These are phyloP conservation scores for Chrysina gloriosa DNA, from an alignment of 2,888 invertebrate species.

Conservation along the genomic window DNA sequence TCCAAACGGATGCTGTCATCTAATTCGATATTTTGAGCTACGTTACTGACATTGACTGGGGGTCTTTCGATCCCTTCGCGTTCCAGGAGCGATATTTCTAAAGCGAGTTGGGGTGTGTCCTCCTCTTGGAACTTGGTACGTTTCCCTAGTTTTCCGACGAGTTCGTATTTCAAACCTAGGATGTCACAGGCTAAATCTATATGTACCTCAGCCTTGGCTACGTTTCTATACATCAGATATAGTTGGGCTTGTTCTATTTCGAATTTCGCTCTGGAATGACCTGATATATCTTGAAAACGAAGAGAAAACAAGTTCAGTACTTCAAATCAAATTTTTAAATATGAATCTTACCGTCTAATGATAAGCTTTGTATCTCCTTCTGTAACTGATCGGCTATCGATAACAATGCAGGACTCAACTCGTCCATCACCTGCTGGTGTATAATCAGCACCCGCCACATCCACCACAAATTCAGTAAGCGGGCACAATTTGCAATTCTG, in stretches of 20 bases:
- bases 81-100: slow-evolving; percentile 71
- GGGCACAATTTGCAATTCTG: slow-evolving; percentile 57
- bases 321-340: not conserved
- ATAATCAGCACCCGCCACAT: slow-evolving; percentile 76
- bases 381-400: slow-evolving; percentile 67
- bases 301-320: not conserved
- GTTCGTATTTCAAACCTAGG: slow-evolving; percentile 75
- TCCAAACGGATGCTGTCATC: slow-evolving; percentile 91
- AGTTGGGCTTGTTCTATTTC: slow-evolving; percentile 74
- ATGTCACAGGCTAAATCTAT: slow-evolving; percentile 73
- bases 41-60: slow-evolving; percentile 67
- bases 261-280: slow-evolving; percentile 63
- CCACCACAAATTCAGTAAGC: slow-evolving; percentile 75
- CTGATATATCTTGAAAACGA: slow-evolving; percentile 42
- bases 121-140: slow-evolving; percentile 90
- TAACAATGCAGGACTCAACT: slow-evolving; percentile 76
- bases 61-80: slow-evolving; percentile 63
- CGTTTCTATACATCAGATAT: slow-evolving; percentile 79
- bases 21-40: slow-evolving; percentile 77
- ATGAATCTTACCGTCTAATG: slow-evolving; percentile 58
- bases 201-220: slow-evolving; percentile 76
- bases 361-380: slow-evolving; percentile 59
- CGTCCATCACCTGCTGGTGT: slow-evolving; percentile 83
- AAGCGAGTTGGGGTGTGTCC: slow-evolving; percentile 83
- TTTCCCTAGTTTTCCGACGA: slow-evolving; percentile 86